Evolutionary conservation across 2,797 vertebrate species (phyloP).

Genomic region (Premnoplex brunnescens): DNA sequence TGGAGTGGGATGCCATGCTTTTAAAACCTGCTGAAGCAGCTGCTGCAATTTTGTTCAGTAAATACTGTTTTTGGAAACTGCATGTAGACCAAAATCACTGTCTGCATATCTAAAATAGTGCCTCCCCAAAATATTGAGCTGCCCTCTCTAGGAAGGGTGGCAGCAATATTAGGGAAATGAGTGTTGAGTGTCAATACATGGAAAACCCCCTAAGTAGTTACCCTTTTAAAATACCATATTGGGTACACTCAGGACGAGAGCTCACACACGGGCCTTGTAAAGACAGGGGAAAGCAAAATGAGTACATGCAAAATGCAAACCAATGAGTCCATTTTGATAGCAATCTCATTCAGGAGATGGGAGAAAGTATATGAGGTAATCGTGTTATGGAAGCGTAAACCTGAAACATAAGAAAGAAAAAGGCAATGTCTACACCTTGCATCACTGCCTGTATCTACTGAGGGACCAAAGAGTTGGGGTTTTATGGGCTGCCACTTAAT

Average conservation of each 20-base stretch:
- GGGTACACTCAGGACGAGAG: neutral
- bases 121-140: neutral
- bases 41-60: neutral
- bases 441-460: neutral
- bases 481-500: neutral
- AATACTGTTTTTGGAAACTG: neutral
- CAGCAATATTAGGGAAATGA: neutral
- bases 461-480: neutral
- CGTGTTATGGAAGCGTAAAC: neutral
- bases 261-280: neutral
- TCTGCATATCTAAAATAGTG: neutral
- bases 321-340: neutral
- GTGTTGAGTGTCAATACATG: neutral
- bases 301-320: neutral
- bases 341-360: neutral
- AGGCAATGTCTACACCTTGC: neutral
- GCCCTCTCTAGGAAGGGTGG: neutral
- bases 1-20: neutral
- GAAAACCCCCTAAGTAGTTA: neutral
- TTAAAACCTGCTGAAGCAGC: neutral
- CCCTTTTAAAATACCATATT: neutral
- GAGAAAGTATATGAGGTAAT: neutral
- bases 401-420: neutral
- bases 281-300: neutral
- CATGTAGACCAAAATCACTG: neutral